Base-by-base conservation (phyloP, 1,140 invertebrate species). In the Aphidius ervi region DNA sequence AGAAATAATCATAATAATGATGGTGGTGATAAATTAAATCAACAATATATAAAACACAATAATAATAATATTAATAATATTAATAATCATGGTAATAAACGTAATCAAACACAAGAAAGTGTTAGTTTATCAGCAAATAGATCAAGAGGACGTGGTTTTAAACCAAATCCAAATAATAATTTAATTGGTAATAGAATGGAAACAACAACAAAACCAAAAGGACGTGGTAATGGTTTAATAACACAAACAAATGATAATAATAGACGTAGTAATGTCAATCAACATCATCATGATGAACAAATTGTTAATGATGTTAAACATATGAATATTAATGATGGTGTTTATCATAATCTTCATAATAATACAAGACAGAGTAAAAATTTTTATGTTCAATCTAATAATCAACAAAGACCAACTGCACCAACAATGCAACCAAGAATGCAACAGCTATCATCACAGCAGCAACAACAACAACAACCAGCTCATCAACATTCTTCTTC, bases 301-400 rank as follows among this genome's bases (percentile, higher is more conserved):
- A 61, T 82, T 42, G 71, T 76, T 62, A 81, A 77, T 59, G 81
- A 82, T 39, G 76, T 82, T 71, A 79, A 77, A 64, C 77, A 80
- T 58, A 67, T 82, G 62, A 79, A 70, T 63, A 63, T 83, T 55
- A 73, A 73, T 40, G 82, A 83, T 64, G 70, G 74, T 16, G 73
- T 68, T 55, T 79, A 76, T 66, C 72, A 79, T 63, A 66, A 70
- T 56, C 46, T 75, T 66, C 72, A 79, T 63, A 66, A 70, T 56
- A 47, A 63, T 68, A 70, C 67, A 58, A 37, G 55, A 40, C 73
- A 72, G 65, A 74, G 75, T 61, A 77, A 76, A 70, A 74, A 73
- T 46, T 78, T 74, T 62, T 77, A 79, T 65, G 65, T 64, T 1
- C 76, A 75, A 60, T 68, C 74, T 41, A 69, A 74, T 60, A 75